Evolutionary conservation across 2,888 invertebrate species (phyloP).

Genomic region (Drosophila anceps): DNA sequence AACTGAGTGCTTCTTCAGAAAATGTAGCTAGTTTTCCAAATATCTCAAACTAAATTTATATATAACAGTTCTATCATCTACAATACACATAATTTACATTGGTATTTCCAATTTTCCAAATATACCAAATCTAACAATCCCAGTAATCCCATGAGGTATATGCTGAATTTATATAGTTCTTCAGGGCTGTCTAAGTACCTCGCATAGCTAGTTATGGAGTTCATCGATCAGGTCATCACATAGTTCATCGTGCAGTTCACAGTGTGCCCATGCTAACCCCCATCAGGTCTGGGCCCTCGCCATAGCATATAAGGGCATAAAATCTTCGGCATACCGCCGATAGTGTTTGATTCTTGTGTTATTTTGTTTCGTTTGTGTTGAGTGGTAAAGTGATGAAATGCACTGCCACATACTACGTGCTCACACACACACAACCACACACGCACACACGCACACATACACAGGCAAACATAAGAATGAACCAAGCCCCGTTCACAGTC

Average conservation of each 20-base stretch:
- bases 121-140: background rate
- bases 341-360: background rate
- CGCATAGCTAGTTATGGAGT: background rate
- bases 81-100: background rate
- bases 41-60: background rate
- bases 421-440: conserved; percentile 23
- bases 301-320: background rate
- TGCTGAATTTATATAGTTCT: background rate
- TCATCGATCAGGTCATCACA: background rate
- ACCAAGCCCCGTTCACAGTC: conserved; percentile 35
- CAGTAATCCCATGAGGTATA: no score
- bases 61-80: background rate
- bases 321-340: background rate
- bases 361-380: conserved; percentile 27
- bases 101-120: background rate
- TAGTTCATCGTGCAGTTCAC: background rate
- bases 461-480: conserved; percentile 41
- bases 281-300: background rate
- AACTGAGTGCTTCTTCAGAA: no score
- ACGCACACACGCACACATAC: conserved; percentile 24
- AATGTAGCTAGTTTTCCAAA: no score
- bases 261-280: background rate
- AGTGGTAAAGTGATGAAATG: conserved; percentile 58
- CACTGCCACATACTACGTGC: conserved; percentile 31
- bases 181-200: background rate